Base-by-base conservation (phyloP, 2,888 invertebrate species). In the Drosophila meridiana region DNA sequence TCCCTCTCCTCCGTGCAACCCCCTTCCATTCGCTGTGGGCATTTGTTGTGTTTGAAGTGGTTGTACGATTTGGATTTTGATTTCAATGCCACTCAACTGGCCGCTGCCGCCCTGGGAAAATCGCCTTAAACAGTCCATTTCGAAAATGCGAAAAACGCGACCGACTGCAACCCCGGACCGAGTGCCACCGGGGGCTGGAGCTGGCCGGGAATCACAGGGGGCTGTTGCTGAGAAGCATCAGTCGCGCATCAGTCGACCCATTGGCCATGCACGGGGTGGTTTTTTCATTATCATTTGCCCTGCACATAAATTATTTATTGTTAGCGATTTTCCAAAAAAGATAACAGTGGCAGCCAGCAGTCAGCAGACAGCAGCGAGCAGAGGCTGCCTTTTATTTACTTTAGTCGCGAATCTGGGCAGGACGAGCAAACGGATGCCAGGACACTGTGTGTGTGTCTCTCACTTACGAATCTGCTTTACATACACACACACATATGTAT, bases 301-400 rank as follows among this genome's bases (percentile, higher is more conserved):
- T 71, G 85, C 89, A 87, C 88, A 86, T 86, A 89, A 90, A 90
- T 87, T 89, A 87, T 90, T 89, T 87, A 90, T 87, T 87, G 84
- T 88, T 90, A 86, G 85, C 84, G 87, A 87, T 87, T 90, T 87
- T 81, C 89, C 84, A 87, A 90, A 89, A 87, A 89, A 90, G 90
- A 87, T 90, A 87, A 83, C 74, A 78, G 78, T 68, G 69, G 71
- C 69, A 42, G 26, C 36, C 50, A 40, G 42, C 48, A 50, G 34
- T 4, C 65, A 55, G 14, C 43, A 42, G 14, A 45, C 9, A 14
- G 36, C 43, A 60, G 63, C 58, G 50, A 64, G 61, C 55, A 61
- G 61, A 60, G 69, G 66, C 77, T 65, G 58, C 48, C 74, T 78
- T 83, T 81, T 83, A 85, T 83, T 88, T 83, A 85, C 88, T 80